Base-by-base conservation (phyloP, 37 sponge, comb jelly and placozoan species). In the Crambe crambe region DNA sequence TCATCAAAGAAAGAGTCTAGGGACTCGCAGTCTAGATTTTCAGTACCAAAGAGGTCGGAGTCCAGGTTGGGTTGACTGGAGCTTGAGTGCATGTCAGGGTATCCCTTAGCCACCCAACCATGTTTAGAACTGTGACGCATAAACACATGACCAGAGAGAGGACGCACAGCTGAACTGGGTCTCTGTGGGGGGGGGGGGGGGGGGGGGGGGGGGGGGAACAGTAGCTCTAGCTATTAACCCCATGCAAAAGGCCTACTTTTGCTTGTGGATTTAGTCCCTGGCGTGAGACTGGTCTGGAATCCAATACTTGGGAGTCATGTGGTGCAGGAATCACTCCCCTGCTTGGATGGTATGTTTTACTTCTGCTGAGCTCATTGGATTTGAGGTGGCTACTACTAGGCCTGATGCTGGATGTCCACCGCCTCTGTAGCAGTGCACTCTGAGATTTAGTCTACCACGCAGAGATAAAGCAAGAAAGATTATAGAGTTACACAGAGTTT, bases 81-180 rank as follows among this genome's bases (percentile, higher is more conserved):
- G 36, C 58, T 37, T 8, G 59, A 35, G 2, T 56, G 15, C 47
- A 17, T 59, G 17, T 62, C 72, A 39, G 80, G 78, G 42, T 66
- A 65, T 42, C 72, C 70, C 39, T 88, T 80, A 27, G 89, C 88
- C 15, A 81, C 68, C 93, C 89, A 88, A 17, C 86, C 93, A 10
- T 56, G 85, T 74, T 85, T 67, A 5, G 72, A 59, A 9, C 81
- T 78, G 21, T 76, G 79, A 23, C 84, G 80, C 68, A 84, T 73
- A 30, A 69, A 88, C 38, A 92, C 81, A 56, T 78, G 60, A 2
- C 88, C 88, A 64, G 92, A 91, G 42, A 91, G 85, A 25, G 92
- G 92, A 20, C 92, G 79, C 0, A 77, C 77, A 5, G 70, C 80
- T 42, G 88, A 91, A 6, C 1, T 56, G 22, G 88, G 92, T 34